Percentiles rank a stretch among this genome's conserved stretches.
Evolutionary conservation across 2,888 invertebrate species (phyloP).

Genomic region (Stenurella melanura): DNA sequence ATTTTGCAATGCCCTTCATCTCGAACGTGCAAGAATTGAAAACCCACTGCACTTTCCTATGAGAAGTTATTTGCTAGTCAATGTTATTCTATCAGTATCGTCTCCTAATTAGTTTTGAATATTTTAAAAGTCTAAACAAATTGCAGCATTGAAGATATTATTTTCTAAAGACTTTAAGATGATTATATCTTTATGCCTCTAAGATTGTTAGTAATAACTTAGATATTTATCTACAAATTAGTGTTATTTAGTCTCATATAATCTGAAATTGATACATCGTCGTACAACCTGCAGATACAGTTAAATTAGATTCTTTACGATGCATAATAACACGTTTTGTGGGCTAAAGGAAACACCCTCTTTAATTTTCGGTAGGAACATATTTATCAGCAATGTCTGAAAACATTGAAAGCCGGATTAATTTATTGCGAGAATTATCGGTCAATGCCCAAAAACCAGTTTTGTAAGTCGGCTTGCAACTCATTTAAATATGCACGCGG

Average conservation of each 20-base stretch:
- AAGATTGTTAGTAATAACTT: neutral
- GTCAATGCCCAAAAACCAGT: constrained; percentile 7
- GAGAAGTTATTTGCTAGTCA: too few relatives aligned
- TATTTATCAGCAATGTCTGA: neutral
- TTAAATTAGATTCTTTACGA: constrained; percentile 7
- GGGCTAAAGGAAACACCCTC: constrained; percentile 1
- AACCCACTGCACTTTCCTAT: too few relatives aligned
- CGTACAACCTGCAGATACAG: neutral
- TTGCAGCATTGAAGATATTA: neutral
- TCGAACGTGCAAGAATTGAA: too few relatives aligned
- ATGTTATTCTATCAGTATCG: too few relatives aligned
- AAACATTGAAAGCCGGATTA: neutral
- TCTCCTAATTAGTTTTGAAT: too few relatives aligned
- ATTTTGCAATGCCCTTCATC: too few relatives aligned
- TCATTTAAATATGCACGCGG: constrained; percentile 2
- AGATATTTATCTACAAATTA: constrained; percentile 7
- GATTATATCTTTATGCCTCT: neutral
- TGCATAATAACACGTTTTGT: constrained; percentile 7
- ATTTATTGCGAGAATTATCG: constrained; percentile 7
- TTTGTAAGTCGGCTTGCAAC: constrained; percentile 3
- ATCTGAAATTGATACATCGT: constrained; percentile 3
- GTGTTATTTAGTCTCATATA: neutral
- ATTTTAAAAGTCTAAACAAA: neutral
- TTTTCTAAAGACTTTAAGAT: neutral
- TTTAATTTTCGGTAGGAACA: constrained; percentile 4